These are phyloP conservation scores for Mergus octosetaceus DNA, from an alignment of 2,797 vertebrate species.

Conservation along the genomic window DNA sequence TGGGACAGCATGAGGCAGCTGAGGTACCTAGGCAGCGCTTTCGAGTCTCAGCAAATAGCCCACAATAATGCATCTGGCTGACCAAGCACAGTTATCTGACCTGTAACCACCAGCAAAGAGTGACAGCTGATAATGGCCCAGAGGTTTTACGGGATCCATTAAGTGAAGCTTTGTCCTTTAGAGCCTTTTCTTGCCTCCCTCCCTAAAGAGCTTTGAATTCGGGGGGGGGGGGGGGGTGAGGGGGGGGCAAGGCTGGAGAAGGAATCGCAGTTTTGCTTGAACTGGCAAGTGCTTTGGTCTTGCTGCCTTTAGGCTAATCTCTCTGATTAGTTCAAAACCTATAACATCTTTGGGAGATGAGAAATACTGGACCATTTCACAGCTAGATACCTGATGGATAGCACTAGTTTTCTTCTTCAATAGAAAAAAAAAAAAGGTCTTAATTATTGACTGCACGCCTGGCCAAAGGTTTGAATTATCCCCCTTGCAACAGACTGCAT, in stretches of 20 bases:
- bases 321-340: neutral
- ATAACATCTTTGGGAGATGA: neutral
- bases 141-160: neutral
- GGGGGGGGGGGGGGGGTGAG: no score
- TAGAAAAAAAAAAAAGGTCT: neutral
- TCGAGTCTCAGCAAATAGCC: neutral
- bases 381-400: neutral
- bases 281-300: neutral
- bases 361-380: neutral
- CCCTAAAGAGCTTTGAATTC: neutral
- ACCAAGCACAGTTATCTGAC: accelerated
- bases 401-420: neutral
- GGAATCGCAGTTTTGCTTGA: no score
- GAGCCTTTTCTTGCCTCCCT: neutral
- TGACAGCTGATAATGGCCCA: neutral
- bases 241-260: no score
- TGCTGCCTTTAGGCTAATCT: neutral
- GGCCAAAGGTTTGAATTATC: neutral
- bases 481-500: neutral
- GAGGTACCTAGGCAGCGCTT: neutral
- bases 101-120: neutral
- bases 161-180: neutral
- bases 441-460: neutral
- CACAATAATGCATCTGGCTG: neutral
- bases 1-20: neutral